Evolutionary conservation across 1,140 invertebrate genomes (phyloP), one percentile per base, ranked within the genome.

Genomic region (Rhysida immarginata): DNA sequence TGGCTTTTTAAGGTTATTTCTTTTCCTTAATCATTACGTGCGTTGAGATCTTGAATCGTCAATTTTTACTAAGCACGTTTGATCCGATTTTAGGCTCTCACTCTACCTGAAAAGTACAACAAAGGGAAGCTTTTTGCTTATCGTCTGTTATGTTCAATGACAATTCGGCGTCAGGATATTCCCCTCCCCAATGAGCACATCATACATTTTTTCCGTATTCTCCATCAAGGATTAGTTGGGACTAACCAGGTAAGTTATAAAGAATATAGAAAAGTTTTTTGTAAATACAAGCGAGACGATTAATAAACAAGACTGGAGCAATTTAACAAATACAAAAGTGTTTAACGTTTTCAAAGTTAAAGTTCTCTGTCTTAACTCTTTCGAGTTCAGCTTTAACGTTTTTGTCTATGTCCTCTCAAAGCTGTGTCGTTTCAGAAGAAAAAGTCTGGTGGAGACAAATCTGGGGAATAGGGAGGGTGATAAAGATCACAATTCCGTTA

Each of bases 201-300:
- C 44, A 78, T 85, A 1, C 77, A 93, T 29, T 96, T 96, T 72
- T 96, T 94, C 70, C 76, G 84, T 54, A 80, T 84, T 1, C 68
- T 97, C 35, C 93, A 96, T 72, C 78, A 82, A 60, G 88, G 85
- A 16, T 68, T 82, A 2, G 66, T 71, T 46, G 71, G 71, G 43
- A 66, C 65, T 51, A 77, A 81, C 65, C 75, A 78, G 69, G 76
- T 77, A 66, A 61, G 5, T 16, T 35, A 16, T 35, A 16, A 35
- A 35, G n/a, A n/a, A n/a, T n/a, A n/a, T n/a, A n/a, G n/a, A 23
- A 54, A 62, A 48, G 57, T 54, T 43, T 53, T 60, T 23, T 44
- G 29, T 35, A n/a, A 49, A 41, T 56, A 14, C 43, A 55, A n/a
- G n/a, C n/a, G n/a, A n/a, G n/a, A n/a, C n/a, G n/a, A n/a, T n/a